Evolutionary conservation across 2,113 vertebrate genomes (phyloP).

Genomic region (Struthidea cinerea): DNA sequence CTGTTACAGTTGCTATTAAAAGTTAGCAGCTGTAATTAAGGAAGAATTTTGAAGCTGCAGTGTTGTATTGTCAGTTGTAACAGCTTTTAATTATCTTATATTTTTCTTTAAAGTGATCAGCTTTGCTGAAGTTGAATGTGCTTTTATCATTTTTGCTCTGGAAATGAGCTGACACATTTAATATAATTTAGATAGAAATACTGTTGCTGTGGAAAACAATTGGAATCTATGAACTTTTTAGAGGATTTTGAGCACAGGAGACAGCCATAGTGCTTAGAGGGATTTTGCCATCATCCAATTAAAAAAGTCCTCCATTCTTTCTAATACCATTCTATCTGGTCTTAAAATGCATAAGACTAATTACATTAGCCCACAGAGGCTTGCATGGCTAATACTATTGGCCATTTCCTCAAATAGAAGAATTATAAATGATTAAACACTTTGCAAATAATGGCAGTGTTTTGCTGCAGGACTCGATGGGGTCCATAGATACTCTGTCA

Average conservation of each 20-base stretch:
- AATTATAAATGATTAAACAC: conserved; percentile 35
- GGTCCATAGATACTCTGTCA: background rate
- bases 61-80: conserved; percentile 61
- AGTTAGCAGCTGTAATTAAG: conserved; percentile 66
- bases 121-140: conserved; percentile 50
- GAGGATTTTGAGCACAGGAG: conserved; percentile 27
- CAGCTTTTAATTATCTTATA: conserved; percentile 67
- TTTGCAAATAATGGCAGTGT: background rate
- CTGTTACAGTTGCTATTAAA: conserved; percentile 52
- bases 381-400: conserved; percentile 44
- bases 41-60: conserved; percentile 57
- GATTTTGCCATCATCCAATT: conserved; percentile 38
- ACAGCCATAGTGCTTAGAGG: conserved; percentile 33
- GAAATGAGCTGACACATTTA: conserved; percentile 52
- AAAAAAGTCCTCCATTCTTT: conserved; percentile 51
- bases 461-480: background rate
- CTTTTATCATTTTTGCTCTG: conserved; percentile 60
- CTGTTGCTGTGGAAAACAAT: conserved; percentile 50
- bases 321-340: conserved; percentile 54
- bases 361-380: conserved; percentile 58
- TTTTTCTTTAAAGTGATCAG: conserved; percentile 61
- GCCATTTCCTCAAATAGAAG: conserved; percentile 43
- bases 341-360: conserved; percentile 55
- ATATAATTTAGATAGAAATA: conserved; percentile 56
- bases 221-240: conserved; percentile 56